phyloP scores from a whole-genome alignment of 2,888 invertebrate species.

The Corythucha ciliata region DNA sequence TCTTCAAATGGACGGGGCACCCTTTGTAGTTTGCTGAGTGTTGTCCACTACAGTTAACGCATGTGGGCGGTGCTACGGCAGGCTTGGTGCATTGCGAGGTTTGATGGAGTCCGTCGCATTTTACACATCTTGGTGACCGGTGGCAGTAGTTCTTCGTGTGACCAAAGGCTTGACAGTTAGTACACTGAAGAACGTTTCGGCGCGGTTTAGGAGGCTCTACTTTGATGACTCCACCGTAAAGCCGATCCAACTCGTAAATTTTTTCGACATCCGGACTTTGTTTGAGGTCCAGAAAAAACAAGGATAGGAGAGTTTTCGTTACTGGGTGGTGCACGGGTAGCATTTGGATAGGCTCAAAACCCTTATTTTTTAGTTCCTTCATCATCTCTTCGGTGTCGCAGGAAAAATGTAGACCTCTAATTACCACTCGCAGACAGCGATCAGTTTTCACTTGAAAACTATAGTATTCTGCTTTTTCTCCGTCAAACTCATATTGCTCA shows the following conservation, averaged over 20 bases:
- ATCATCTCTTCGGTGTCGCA: conserved; percentile 10
- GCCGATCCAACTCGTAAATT: conserved; percentile 11
- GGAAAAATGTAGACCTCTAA: conserved; percentile 9
- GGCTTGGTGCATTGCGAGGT: background rate
- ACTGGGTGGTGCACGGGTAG: conserved; percentile 9
- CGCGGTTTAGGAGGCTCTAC: conserved; percentile 16
- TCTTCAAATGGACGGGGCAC: background rate
- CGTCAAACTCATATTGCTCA: no score
- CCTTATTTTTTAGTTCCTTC: conserved; percentile 5
- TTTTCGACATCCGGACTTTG: conserved; percentile 2
- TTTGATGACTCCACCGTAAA: conserved; percentile 9
- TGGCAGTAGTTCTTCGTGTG: conserved; percentile 11
- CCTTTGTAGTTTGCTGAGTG: conserved; percentile 15
- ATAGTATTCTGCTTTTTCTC: conserved; percentile 7
- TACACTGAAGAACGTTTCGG: conserved; percentile 7
- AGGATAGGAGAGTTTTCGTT: conserved; percentile 10
- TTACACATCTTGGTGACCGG: conserved; percentile 6
- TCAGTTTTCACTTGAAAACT: conserved; percentile 15
- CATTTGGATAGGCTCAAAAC: conserved; percentile 5
- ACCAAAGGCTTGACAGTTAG: conserved; percentile 8
- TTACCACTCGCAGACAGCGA: conserved; percentile 13
- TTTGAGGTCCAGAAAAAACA: conserved; percentile 14
- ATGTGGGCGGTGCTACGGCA: background rate
- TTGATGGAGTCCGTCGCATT: conserved; percentile 9
- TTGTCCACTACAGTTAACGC: background rate